Evolutionary conservation across 2,888 invertebrate species (phyloP), one percentile per base, ranked within the genome.

Genomic region (Eupithecia exiguata): DNA sequence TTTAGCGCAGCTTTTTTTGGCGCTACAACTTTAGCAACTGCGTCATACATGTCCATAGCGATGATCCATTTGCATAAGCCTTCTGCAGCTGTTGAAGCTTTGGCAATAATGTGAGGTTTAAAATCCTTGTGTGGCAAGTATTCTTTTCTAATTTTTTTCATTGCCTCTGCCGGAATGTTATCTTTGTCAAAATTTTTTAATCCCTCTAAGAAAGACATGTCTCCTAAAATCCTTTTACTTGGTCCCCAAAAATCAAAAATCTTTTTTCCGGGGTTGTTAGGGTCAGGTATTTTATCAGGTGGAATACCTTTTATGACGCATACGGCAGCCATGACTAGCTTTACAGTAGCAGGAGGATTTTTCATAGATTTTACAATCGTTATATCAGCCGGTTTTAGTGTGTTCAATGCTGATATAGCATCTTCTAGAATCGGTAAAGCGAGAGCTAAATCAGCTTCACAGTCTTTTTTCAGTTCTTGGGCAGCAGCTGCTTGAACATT

Each of bases 61-160:
- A 97, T 96, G 69, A 98, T 97, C 98, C 98, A 98, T 87, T 97
- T 97, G 88, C 98, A 98, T 61, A 98, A 93, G 70, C 98, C 99
- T 93, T 99, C 98, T 35, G 99, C 99, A 5, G 99, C 99, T 78
- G 98, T 96, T 0, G 99, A 99, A 0, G 98, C 98, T 90, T 98
- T 97, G 18, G 97, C 97, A 71, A 98, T 97, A 72, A 97, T 95
- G 75, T 95, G 94, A 1, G 98, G 97, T 81, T 97, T 97, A 87
- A 98, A 98, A 83, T 97, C 96, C 84, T 96, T 96, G 86, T 98
- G 95, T 0, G 96, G 95, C 46, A 97, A 90, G 88, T 96, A 97
- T 83, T 97, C 97, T 85, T 96, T 96, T 78, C 97, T 93, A 79
- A 97, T 96, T 89, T 96, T 96, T 81, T 95, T 94, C 96, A 98